These are phyloP conservation scores for Steatornis caripensis DNA, from an alignment of 2,113 vertebrate species.

Conservation along the genomic window DNA sequence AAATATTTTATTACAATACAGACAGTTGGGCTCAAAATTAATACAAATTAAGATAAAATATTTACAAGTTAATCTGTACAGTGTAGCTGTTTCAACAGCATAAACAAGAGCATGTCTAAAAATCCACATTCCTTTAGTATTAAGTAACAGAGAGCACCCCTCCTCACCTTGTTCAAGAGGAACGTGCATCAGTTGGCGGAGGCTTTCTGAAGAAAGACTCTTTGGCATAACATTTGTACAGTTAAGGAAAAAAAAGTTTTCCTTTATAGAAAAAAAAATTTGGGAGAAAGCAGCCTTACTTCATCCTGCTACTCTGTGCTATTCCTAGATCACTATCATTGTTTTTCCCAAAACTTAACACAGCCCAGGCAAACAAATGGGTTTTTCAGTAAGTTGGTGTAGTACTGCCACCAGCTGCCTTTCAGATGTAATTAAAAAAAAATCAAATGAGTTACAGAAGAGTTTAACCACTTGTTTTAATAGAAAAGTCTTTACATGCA, in stretches of 20 bases:
- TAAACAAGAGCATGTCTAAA: constrained; percentile 39
- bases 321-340: not conserved
- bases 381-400: not conserved
- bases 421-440: constrained; percentile 24
- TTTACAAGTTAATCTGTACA: constrained; percentile 72
- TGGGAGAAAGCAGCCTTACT: not conserved
- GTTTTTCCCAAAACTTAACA: not conserved
- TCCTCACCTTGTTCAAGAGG: not conserved
- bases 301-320: not conserved
- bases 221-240: not conserved
- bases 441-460: not conserved
- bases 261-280: not conserved
- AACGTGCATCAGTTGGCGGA: not conserved
- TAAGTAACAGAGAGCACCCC: not conserved
- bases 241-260: not conserved
- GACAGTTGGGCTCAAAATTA: constrained; percentile 68
- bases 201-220: not conserved
- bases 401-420: not conserved
- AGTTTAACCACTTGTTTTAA: constrained; percentile 7
- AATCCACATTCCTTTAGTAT: constrained; percentile 23
- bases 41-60: constrained; percentile 76
- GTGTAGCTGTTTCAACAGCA: constrained; percentile 37
- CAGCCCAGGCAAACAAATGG: not conserved
- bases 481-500: constrained; percentile 2
- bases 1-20: constrained; percentile 80